These are phyloP conservation scores for Spinus pinus DNA, from an alignment of 2,797 vertebrate genomes.

Conservation along the genomic window DNA sequence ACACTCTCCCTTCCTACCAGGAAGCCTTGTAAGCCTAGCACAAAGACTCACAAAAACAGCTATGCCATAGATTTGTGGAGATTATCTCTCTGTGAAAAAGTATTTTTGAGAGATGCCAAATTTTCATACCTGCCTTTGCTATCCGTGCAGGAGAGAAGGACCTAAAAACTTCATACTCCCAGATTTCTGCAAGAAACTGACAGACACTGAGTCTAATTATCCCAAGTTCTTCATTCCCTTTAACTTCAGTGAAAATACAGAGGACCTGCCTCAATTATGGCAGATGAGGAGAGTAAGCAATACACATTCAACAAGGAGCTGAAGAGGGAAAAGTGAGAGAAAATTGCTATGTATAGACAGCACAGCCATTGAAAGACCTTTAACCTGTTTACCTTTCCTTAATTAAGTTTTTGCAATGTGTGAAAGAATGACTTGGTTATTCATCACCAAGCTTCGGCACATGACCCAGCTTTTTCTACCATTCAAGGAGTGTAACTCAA, in stretches of 20 bases:
- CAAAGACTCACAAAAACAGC: not conserved
- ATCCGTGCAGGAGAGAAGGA: not conserved
- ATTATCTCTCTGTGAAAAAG: not conserved
- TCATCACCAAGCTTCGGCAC: conserved; percentile 2
- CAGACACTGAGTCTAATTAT: not conserved
- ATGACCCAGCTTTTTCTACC: conserved; percentile 54
- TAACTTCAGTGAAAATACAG: not conserved
- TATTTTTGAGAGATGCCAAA: not conserved
- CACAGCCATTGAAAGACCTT: not conserved
- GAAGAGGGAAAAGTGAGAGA: not conserved
- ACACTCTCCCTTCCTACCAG: not conserved
- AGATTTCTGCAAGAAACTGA: not conserved
- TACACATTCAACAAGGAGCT: not conserved
- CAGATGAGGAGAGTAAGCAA: not conserved
- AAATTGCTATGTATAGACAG: not conserved
- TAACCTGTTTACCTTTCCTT: conserved; percentile 32
- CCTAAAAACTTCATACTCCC: not conserved
- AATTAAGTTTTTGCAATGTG: conserved; percentile 22
- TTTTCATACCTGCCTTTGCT: not conserved
- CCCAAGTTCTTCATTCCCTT: not conserved
- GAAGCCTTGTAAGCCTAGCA: not conserved
- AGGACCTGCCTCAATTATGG: not conserved
- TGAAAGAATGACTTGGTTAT: conserved; percentile 32
- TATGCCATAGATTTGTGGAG: not conserved
- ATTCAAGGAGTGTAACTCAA: conserved; percentile 54